phyloP scores from a whole-genome alignment of 2,888 invertebrate species.

The Morinoia aosen region DNA sequence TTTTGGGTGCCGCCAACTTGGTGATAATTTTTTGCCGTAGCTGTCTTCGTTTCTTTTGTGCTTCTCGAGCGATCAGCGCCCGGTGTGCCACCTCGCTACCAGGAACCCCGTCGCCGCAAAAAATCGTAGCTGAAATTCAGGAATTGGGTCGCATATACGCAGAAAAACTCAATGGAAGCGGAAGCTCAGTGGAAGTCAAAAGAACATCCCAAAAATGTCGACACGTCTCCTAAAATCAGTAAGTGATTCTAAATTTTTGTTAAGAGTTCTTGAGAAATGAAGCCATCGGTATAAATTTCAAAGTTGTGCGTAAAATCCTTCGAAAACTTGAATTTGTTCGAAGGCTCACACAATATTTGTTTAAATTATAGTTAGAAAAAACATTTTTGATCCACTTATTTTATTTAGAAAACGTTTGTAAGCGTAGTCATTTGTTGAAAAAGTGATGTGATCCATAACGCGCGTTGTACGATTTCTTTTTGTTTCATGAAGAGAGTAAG shows the following conservation, averaged over 20 bases:
- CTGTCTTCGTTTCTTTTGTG: slow-evolving; percentile 41
- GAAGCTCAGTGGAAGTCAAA: neutral
- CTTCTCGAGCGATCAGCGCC: neutral
- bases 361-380: neutral
- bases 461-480: no score
- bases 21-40: slow-evolving; percentile 40
- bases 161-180: neutral
- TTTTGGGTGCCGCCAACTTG: slow-evolving; percentile 48
- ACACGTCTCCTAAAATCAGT: neutral
- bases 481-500: neutral
- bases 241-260: neutral
- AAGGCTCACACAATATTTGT: neutral
- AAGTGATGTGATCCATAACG: no score
- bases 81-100: neutral
- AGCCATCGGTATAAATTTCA: neutral
- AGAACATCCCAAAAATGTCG: neutral
- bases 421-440: no score
- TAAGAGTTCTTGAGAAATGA: neutral
- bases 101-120: neutral
- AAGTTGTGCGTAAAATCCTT: neutral
- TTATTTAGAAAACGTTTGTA: no score
- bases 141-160: neutral
- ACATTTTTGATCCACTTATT: neutral
- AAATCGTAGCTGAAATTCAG: neutral
- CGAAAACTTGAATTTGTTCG: neutral